Evolutionary conservation across 2,888 invertebrate genomes (phyloP).

Genomic region (Agrenia bidenticulata): DNA sequence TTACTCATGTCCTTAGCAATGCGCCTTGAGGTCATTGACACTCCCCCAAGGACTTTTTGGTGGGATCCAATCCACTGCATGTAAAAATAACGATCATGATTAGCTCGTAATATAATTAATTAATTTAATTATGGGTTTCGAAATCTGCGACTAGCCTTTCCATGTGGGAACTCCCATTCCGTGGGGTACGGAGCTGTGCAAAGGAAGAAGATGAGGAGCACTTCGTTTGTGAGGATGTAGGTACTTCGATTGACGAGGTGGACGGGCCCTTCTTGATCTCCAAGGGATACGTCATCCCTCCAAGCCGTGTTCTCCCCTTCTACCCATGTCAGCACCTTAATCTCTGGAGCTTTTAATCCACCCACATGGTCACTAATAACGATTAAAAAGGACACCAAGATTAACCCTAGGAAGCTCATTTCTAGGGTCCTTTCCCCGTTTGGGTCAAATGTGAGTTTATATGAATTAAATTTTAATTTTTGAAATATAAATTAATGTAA

Average conservation of each 20-base stretch:
- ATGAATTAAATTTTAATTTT: too few species aligned
- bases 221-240: conserved; percentile 18
- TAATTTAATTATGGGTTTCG: too few species aligned
- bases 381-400: too few species aligned
- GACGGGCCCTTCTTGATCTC: conserved; percentile 12
- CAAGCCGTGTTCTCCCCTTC: neutral
- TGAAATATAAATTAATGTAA: too few species aligned
- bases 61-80: conserved; percentile 9
- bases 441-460: too few species aligned
- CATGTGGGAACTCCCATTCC: conserved; percentile 30
- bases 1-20: conserved; percentile 1
- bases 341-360: conserved; percentile 1
- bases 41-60: neutral
- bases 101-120: too few species aligned
- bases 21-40: neutral
- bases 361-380: too few species aligned
- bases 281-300: neutral
- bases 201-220: conserved; percentile 8
- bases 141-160: too few species aligned
- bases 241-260: conserved; percentile 7
- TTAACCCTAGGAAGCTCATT: too few species aligned
- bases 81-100: neutral
- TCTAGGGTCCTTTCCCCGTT: too few species aligned
- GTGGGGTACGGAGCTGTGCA: conserved; percentile 31
- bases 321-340: neutral